These are phyloP conservation scores for Lacerta bilineata DNA, from an alignment of 2,797 vertebrate species.

Conservation along the genomic window DNA sequence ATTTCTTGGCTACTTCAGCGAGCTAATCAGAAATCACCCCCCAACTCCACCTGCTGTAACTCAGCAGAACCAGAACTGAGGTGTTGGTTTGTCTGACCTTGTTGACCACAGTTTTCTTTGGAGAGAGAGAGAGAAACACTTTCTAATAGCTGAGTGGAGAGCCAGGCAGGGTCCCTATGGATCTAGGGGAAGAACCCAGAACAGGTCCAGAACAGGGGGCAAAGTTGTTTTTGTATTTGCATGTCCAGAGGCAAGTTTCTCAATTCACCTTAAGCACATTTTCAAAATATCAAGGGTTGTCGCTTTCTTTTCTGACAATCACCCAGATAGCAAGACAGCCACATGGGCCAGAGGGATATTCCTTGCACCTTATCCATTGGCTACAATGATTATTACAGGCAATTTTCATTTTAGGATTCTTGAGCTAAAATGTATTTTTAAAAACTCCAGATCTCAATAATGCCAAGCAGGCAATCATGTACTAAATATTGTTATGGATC, in stretches of 20 bases:
- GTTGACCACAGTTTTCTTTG: neutral
- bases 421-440: neutral
- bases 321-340: neutral
- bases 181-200: neutral
- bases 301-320: neutral
- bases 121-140: neutral
- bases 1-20: neutral
- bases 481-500: constrained; percentile 5
- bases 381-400: neutral
- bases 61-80: neutral
- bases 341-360: no score
- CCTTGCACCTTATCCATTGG: neutral
- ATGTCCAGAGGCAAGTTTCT: neutral
- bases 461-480: neutral
- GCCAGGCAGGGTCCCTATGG: neutral
- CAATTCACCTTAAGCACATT: neutral
- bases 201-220: neutral
- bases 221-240: neutral
- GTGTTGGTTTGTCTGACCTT: neutral
- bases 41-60: neutral
- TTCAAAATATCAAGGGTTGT: neutral
- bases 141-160: neutral
- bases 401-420: neutral
- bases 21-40: neutral
- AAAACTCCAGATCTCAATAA: neutral